phyloP scores from a whole-genome alignment of 2,113 vertebrate species.

The Coptodon bakossiorum region DNA sequence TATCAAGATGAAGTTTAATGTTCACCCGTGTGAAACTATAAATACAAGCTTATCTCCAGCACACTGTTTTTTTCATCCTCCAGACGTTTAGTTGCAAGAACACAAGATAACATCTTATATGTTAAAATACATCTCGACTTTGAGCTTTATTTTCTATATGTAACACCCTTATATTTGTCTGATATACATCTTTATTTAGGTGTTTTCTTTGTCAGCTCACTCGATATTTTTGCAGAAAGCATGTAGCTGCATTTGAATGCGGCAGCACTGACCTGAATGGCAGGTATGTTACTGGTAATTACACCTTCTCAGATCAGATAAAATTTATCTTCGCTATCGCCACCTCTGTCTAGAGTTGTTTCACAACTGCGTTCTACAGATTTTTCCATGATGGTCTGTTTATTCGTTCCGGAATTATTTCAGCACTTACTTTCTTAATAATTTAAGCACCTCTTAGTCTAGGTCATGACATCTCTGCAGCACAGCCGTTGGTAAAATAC shows the following conservation, averaged over 20 bases:
- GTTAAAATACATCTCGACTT: not conserved
- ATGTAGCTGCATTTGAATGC: not conserved
- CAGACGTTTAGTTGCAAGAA: not conserved
- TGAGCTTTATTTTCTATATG: not conserved
- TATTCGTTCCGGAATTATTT: not conserved
- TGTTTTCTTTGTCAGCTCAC: not conserved
- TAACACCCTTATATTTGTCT: not conserved
- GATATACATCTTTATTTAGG: not conserved
- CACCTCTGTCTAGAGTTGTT: not conserved
- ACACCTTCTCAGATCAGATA: constrained; percentile 4
- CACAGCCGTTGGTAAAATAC: not conserved
- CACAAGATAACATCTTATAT: not conserved
- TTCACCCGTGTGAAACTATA: not conserved
- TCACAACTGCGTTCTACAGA: not conserved
- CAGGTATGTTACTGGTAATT: constrained; percentile 10
- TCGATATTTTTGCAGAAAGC: not conserved
- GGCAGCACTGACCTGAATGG: not conserved
- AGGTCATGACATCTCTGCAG: not conserved
- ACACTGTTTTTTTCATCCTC: not conserved
- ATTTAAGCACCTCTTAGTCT: not conserved
- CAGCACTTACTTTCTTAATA: not conserved
- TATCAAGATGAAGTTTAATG: not conserved
- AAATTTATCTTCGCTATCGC: not conserved
- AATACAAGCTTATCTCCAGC: not conserved
- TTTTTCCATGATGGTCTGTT: not conserved